Percentiles rank a stretch among this genome's conserved stretches.
Conservation (phyloP, 2,888 invertebrate genomes). For the Drosophila mimica region DNA sequence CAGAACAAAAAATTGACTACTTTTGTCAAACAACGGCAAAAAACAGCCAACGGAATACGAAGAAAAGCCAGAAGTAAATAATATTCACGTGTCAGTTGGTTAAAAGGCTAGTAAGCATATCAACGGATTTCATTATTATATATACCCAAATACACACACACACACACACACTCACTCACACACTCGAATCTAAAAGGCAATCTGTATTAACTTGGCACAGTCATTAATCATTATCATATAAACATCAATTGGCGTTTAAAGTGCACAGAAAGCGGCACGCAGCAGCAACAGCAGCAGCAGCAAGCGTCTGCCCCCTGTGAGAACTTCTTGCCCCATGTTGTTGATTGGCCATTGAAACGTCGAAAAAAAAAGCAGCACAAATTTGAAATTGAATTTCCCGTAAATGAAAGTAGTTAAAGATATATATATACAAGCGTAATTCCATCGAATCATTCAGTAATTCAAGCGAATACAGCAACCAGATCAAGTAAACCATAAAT, state of each 20-base stretch:
- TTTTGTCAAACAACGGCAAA: constrained; percentile 25
- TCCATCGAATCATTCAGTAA: background rate
- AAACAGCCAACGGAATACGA: background rate
- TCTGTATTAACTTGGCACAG: constrained; percentile 57
- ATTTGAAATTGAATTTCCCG: constrained; percentile 63
- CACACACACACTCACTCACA: constrained; percentile 4
- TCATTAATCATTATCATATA: constrained; percentile 79
- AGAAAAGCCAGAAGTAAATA: background rate
- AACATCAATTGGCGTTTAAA: constrained; percentile 77
- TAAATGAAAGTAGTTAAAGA: constrained; percentile 37
- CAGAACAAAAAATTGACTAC: constrained; percentile 36
- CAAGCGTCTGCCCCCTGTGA: constrained; percentile 5
- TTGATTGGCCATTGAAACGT: constrained; percentile 61
- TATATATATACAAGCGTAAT: background rate
- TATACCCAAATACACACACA: constrained; percentile 42
- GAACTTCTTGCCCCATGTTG: constrained; percentile 46
- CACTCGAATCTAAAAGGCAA: constrained; percentile 51
- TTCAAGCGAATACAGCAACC: background rate
- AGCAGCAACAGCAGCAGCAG: background rate
- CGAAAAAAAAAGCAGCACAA: constrained; percentile 33
- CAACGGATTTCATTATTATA: constrained; percentile 14
- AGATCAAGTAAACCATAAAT: background rate
- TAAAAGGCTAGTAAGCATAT: constrained; percentile 19
- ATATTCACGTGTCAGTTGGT: constrained; percentile 25
- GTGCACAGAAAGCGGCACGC: constrained; percentile 25